Evolutionary conservation across 2,113 vertebrate genomes (phyloP).

Genomic region (Tiliqua scincoides): DNA sequence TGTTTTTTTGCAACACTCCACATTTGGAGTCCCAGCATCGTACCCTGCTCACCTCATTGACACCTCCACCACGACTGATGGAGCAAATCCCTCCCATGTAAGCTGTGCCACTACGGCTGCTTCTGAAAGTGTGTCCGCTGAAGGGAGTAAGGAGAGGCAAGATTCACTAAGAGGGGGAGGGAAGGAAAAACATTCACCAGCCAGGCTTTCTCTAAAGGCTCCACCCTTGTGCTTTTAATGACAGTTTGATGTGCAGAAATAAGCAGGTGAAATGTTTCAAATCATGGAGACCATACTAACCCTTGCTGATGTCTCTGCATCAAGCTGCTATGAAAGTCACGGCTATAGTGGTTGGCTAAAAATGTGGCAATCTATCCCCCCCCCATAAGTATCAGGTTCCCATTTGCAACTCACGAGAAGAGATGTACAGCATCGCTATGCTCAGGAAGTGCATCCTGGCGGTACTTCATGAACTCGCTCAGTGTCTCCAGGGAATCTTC

Average conservation of each 20-base stretch:
- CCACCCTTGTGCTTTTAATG: not conserved
- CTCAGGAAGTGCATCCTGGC: slow-evolving; percentile 82
- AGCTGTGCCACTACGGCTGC: slow-evolving; percentile 89
- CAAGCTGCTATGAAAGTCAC: not conserved
- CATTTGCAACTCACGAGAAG: slow-evolving; percentile 85
- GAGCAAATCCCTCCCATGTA: slow-evolving; percentile 93
- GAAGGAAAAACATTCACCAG: not conserved
- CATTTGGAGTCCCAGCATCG: not conserved
- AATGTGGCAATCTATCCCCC: not conserved
- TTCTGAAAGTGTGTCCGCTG: slow-evolving; percentile 92
- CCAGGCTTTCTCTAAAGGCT: not conserved
- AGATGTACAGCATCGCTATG: slow-evolving; percentile 89
- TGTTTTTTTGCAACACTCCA: not conserved
- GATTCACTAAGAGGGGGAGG: not conserved
- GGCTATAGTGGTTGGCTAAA: not conserved
- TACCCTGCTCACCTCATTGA: slow-evolving; percentile 83
- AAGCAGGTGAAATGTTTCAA: not conserved
- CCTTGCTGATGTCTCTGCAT: not conserved
- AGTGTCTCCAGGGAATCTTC: slow-evolving; percentile 87
- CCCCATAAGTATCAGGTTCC: not conserved
- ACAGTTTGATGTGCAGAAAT: not conserved
- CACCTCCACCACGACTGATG: slow-evolving; percentile 79
- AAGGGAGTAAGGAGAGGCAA: slow-evolving; percentile 24
- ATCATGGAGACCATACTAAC: not conserved
- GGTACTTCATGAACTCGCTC: slow-evolving; percentile 90